A percentile compares a stretch with the other conserved stretches of the same genome.
Conservation (phyloP, 2,888 invertebrate species). For the Limnephilus lunatus region DNA sequence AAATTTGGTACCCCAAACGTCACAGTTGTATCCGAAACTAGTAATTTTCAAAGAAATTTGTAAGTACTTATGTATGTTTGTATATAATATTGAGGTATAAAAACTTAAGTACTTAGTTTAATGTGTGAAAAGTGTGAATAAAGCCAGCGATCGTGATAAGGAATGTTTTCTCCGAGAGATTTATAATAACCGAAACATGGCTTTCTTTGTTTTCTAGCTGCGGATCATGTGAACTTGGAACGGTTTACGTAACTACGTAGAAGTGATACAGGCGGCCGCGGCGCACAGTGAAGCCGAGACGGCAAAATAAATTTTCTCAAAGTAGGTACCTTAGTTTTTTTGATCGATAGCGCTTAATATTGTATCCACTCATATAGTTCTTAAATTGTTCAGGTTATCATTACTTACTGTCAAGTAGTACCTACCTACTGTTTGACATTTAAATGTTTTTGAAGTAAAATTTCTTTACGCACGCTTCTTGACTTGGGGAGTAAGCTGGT, state of each 20-base stretch:
- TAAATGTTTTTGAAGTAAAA: too few relatives aligned
- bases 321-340: too few relatives aligned
- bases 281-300: neutral
- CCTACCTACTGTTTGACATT: too few relatives aligned
- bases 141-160: neutral
- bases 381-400: too few relatives aligned
- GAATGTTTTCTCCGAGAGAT: neutral
- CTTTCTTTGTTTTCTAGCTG: neutral
- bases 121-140: neutral
- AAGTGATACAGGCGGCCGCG: neutral
- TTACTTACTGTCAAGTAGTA: too few relatives aligned
- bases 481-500: too few relatives aligned
- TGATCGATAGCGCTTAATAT: too few relatives aligned
- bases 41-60: neutral
- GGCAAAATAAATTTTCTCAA: too few relatives aligned
- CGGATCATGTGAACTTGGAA: slow-evolving; percentile 26
- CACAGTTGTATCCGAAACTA: neutral
- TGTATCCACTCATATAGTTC: too few relatives aligned
- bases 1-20: neutral
- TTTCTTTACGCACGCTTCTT: too few relatives aligned
- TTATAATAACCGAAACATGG: neutral
- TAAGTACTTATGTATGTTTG: neutral
- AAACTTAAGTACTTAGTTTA: neutral
- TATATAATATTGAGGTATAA: neutral
- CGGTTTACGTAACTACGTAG: slow-evolving; percentile 23